Conservation (phyloP, 2,113 vertebrate genomes). For the Hyaena hyaena region DNA sequence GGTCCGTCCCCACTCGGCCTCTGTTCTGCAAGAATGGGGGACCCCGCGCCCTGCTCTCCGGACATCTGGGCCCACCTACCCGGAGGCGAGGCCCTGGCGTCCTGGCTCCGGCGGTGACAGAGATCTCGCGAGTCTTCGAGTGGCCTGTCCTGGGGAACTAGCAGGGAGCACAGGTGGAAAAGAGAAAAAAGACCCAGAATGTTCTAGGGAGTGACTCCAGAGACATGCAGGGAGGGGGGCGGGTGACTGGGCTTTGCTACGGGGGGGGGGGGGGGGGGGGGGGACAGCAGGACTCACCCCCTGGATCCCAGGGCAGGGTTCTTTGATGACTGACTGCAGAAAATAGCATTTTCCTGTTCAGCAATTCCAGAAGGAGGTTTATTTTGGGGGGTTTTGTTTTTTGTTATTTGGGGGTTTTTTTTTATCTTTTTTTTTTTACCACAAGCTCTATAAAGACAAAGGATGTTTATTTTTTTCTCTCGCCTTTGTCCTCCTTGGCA, state of each 20-base stretch:
- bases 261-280: not conserved
- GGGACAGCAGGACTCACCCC: not conserved
- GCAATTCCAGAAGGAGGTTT: not conserved
- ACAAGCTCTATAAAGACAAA: not conserved
- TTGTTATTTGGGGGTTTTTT: too few relatives aligned
- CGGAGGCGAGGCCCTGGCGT: not conserved
- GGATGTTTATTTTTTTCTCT: not conserved
- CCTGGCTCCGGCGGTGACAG: too few relatives aligned
- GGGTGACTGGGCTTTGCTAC: not conserved
- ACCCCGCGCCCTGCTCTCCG: not conserved
- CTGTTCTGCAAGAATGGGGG: not conserved
- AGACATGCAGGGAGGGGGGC: not conserved
- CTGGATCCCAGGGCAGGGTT: not conserved
- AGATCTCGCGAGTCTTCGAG: not conserved
- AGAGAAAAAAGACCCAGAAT: not conserved
- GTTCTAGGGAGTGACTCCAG: not conserved
- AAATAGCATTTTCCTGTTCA: not conserved
- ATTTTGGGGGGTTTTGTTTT: too few relatives aligned
- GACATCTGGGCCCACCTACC: accelerated
- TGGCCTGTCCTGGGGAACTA: not conserved
- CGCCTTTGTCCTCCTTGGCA: not conserved
- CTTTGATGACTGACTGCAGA: not conserved
- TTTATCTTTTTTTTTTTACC: not conserved
- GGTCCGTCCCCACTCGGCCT: not conserved
- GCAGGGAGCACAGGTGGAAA: not conserved